Evolutionary conservation across 2,888 invertebrate genomes (phyloP).

Genomic region (Norana najaformis): DNA sequence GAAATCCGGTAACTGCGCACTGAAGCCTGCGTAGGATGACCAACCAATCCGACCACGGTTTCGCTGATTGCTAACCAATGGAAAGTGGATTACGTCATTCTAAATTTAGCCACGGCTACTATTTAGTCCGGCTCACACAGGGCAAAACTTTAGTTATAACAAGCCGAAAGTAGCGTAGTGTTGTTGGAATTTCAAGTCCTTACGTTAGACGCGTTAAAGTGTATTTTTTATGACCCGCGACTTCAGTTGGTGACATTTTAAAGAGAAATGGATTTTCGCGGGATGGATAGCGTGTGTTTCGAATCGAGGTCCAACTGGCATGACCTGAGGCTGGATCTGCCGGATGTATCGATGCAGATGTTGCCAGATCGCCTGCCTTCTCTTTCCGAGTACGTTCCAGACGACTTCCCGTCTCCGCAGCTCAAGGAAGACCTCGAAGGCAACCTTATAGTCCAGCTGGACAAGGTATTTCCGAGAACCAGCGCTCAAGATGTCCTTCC

Average conservation of each 20-base stretch:
- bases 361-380: neutral
- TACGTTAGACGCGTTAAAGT: neutral
- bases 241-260: neutral
- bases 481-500: neutral
- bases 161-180: neutral
- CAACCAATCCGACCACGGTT: neutral
- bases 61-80: neutral
- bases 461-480: neutral
- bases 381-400: neutral
- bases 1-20: conserved; percentile 14
- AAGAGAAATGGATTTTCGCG: neutral
- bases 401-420: conserved; percentile 10
- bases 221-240: neutral
- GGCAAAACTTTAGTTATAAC: neutral
- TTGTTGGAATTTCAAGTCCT: neutral
- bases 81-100: neutral
- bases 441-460: conserved; percentile 22
- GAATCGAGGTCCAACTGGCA: neutral
- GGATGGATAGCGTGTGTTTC: neutral
- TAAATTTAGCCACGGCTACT: neutral
- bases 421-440: neutral
- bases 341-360: neutral
- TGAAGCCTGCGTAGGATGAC: neutral
- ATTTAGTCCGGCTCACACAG: neutral
- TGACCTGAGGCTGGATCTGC: neutral